Conservation (phyloP, 92 coral and sea anemone species). For the Blastomussa wellsi region DNA sequence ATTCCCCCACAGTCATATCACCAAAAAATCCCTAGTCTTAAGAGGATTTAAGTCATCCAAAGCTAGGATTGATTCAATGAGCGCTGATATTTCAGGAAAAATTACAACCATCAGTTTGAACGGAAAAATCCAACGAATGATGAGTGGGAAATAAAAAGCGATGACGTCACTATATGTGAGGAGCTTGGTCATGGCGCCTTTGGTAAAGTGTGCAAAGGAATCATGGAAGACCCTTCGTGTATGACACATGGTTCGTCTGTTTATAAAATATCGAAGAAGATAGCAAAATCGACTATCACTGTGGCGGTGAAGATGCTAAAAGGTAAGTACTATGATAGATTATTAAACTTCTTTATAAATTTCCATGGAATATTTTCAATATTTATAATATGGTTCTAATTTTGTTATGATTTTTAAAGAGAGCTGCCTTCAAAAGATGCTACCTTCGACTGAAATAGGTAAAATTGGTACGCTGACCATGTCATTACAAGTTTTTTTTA, state of each 20-base stretch:
- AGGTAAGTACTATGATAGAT: background rate
- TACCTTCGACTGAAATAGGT: too few species aligned
- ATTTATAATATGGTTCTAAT: too few species aligned
- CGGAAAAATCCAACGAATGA: background rate
- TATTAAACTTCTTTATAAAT: background rate
- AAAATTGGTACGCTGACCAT: background rate
- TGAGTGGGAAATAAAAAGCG: background rate
- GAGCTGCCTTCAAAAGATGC: background rate
- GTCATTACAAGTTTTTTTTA: background rate
- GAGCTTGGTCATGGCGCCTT: conserved; percentile 27
- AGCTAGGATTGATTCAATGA: background rate
- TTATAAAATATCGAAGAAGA: background rate
- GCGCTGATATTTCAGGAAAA: background rate
- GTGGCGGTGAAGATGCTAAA: background rate
- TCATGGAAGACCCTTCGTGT: background rate
- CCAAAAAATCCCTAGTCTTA: too few species aligned
- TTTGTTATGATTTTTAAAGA: too few species aligned
- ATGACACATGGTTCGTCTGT: background rate
- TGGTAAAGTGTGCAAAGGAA: conserved; percentile 46
- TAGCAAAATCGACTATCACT: background rate
- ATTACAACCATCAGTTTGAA: background rate
- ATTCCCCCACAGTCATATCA: too few species aligned
- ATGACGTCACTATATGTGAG: background rate
- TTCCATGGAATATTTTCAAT: too few species aligned
- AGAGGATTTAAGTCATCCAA: background rate